Evolutionary conservation across 2,888 invertebrate genomes (phyloP).

Genomic region (Microchrysa polita): DNA sequence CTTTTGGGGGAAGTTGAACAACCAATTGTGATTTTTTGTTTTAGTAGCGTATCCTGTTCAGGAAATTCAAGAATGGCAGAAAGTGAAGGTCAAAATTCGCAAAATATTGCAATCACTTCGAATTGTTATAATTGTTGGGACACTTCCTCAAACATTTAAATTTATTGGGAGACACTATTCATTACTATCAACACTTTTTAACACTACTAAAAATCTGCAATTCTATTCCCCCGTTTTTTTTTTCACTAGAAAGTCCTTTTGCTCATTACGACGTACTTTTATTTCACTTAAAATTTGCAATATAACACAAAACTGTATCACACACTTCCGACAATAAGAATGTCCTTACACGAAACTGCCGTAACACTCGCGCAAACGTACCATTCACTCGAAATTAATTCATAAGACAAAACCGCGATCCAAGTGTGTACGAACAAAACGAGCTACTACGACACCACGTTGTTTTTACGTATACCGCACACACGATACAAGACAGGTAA

Average conservation of each 20-base stretch:
- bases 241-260: too few species aligned
- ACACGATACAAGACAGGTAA: constrained; percentile 27
- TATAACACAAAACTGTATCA: background rate
- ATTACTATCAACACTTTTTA: constrained; percentile 5
- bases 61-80: too few species aligned
- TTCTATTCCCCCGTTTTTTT: too few species aligned
- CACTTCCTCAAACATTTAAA: too few species aligned
- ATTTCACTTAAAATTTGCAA: background rate
- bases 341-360: constrained; percentile 8
- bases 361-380: too few species aligned
- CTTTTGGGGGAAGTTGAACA: too few species aligned
- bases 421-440: background rate
- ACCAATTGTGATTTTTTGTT: too few species aligned
- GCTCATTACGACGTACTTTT: background rate
- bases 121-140: too few species aligned
- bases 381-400: constrained; percentile 19
- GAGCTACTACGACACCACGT: constrained; percentile 19
- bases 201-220: background rate
- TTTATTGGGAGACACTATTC: too few species aligned
- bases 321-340: constrained; percentile 12
- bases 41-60: too few species aligned
- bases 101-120: too few species aligned
- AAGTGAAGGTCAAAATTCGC: too few species aligned
- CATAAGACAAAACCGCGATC: background rate
- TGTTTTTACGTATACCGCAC: constrained; percentile 18